Base-by-base conservation (phyloP, 30 jellyfish, hydroid and myxozoan species). In the Aurelia coerulea region DNA sequence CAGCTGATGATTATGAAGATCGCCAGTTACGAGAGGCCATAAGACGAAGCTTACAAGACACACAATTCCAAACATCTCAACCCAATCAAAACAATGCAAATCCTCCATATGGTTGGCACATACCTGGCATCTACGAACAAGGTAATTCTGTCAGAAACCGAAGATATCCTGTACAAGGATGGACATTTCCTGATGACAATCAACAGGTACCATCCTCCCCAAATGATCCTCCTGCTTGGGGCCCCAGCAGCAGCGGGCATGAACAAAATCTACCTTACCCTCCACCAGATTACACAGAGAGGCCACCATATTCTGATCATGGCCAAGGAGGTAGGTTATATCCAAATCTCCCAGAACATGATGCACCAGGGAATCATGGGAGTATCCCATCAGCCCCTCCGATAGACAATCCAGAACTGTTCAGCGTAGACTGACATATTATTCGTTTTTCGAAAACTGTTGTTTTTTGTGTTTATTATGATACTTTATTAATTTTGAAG, bases 11-110 rank as follows among this genome's bases (percentile, higher is more conserved):
- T 13, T 32, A 50, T 39, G 92, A 89, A 54, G 93, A 81, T 31
- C 85, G 54, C 7, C 83, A 90, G 66, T 52, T 90, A 5, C 88
- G 75, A 71, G 87, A 81, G 65, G 97, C 97, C 3, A 84, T 90
- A 39, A 77, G 94, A 17, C 63, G 88, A 52, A 90, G 97, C 85
- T 68, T 90, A 13, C 56, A 50, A 34, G 85, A 80, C 32, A 19
- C 65, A 42, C 89, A 69, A 4, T 56, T 60, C 68, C 73, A 64
- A 29, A 8, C 79, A 53, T 16, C 18, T 14, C 35, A 79, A 8
- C 51, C 35, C 19, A 41, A 70, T 23, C 80, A 83, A n/a, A 34
- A 71, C 16, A 54, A 1, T 0, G 64, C 92, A 34, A 50, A 53
- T 49, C 92, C 80, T 1, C 10, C 76, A 16, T 83, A 83, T 71